Evolutionary conservation across 2,797 vertebrate species (phyloP).

Genomic region (Rousettus madagascariensis): DNA sequence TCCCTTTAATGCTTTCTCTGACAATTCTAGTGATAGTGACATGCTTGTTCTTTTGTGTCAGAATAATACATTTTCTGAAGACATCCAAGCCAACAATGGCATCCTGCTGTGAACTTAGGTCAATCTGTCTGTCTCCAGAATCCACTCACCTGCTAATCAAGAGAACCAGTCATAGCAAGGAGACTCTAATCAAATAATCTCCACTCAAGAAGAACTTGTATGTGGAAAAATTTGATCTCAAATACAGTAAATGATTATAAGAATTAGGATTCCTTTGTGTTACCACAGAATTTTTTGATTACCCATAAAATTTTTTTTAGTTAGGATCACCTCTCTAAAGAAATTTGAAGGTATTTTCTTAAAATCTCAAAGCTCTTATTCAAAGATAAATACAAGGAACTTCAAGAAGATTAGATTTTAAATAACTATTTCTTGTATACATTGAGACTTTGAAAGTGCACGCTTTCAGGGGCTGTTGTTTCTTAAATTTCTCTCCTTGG

Average conservation of each 20-base stretch:
- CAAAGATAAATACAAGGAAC: neutral
- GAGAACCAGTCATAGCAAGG: neutral
- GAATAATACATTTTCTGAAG: neutral
- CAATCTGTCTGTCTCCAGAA: neutral
- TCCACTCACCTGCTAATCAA: neutral
- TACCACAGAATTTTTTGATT: neutral
- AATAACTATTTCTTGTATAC: neutral
- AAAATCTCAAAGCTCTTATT: constrained; percentile 37
- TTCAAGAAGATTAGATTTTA: neutral
- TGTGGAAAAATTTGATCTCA: neutral
- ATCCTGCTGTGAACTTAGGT: neutral
- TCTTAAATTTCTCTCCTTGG: neutral
- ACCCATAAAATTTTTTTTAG: neutral
- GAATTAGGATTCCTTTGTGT: neutral
- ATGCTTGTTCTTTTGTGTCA: neutral
- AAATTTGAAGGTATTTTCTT: constrained; percentile 17
- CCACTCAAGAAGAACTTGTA: neutral
- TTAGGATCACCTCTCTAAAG: neutral
- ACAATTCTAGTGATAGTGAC: neutral
- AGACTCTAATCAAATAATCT: neutral
- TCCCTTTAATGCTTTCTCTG: neutral
- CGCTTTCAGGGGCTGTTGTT: neutral
- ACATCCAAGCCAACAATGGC: neutral
- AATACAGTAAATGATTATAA: neutral
- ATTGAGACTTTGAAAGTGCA: neutral